Conservation (phyloP, 2,797 vertebrate species). For the Eleutherodactylus coqui region DNA sequence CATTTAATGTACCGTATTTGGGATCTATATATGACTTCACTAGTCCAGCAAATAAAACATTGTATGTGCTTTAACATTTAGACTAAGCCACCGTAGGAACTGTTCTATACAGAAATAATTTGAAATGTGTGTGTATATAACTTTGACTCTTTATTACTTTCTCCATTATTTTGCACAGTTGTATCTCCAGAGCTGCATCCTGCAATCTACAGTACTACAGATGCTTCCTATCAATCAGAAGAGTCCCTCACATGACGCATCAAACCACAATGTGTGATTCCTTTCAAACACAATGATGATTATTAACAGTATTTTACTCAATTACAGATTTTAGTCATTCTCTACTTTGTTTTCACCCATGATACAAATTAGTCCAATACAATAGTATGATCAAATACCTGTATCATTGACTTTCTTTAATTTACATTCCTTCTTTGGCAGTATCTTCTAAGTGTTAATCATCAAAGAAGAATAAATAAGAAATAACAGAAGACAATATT, state of each 20-base stretch:
- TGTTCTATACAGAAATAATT: neutral
- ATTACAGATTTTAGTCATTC: neutral
- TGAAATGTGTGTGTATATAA: neutral
- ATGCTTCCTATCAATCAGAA: neutral
- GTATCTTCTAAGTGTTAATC: neutral
- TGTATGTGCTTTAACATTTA: neutral
- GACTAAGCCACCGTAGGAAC: neutral
- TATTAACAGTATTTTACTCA: neutral
- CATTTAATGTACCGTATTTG: too few species aligned
- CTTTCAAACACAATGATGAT: too few species aligned
- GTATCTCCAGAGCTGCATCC: neutral
- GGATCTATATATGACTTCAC: too few species aligned
- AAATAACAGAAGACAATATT: too few species aligned
- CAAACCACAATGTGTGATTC: neutral
- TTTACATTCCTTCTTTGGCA: neutral
- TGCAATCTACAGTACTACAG: neutral
- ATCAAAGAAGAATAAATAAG: too few species aligned
- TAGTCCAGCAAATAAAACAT: too few species aligned
- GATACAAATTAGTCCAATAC: neutral
- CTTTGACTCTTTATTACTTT: neutral
- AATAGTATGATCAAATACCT: neutral
- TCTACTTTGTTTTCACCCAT: neutral
- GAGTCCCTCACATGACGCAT: neutral
- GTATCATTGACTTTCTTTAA: neutral
- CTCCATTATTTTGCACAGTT: neutral